phyloP scores from a whole-genome alignment of 2,888 invertebrate species.

The Oxytorus armatus region DNA sequence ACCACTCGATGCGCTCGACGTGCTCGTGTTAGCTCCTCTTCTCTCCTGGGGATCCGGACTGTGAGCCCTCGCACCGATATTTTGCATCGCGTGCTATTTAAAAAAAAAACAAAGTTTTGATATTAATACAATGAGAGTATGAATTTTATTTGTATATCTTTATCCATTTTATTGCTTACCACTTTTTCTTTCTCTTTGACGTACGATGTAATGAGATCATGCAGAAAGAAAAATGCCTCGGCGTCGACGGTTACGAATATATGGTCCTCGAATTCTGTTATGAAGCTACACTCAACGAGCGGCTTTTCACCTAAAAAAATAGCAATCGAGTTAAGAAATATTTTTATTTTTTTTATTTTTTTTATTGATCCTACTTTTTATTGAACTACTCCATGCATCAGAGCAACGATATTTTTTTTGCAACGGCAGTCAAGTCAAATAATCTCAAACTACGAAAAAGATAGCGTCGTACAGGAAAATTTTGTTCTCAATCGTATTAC shows the following conservation, averaged over 20 bases:
- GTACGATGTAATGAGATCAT: conserved; percentile 98
- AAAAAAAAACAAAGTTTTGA: conserved; percentile 34
- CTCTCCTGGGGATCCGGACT: conserved; percentile 83
- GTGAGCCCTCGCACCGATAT: conserved; percentile 80
- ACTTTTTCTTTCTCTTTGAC: conserved; percentile 96
- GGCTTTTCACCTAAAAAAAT: conserved; percentile 90
- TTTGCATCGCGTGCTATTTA: conserved; percentile 75
- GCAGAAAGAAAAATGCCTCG: conserved; percentile 98
- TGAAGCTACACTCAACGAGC: conserved; percentile 97
- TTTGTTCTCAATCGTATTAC: background rate
- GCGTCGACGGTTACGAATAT: conserved; percentile 99
- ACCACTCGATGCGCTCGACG: conserved; percentile 70
- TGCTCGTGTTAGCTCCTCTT: conserved; percentile 73
- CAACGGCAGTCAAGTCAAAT: conserved; percentile 17
- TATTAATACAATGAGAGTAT: conserved; percentile 20
- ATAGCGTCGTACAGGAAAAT: background rate
- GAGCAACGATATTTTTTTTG: too few species aligned
- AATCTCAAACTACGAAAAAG: conserved; percentile 22
- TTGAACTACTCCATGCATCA: conserved; percentile 64
- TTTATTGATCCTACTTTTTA: too few species aligned
- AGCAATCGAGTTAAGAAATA: conserved; percentile 23
- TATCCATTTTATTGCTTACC: conserved; percentile 84
- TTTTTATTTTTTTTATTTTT: background rate
- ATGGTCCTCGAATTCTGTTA: conserved; percentile 99
- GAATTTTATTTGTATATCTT: background rate